Conservation (phyloP, 2,888 invertebrate genomes). For the Drosophila nigritarsus region DNA sequence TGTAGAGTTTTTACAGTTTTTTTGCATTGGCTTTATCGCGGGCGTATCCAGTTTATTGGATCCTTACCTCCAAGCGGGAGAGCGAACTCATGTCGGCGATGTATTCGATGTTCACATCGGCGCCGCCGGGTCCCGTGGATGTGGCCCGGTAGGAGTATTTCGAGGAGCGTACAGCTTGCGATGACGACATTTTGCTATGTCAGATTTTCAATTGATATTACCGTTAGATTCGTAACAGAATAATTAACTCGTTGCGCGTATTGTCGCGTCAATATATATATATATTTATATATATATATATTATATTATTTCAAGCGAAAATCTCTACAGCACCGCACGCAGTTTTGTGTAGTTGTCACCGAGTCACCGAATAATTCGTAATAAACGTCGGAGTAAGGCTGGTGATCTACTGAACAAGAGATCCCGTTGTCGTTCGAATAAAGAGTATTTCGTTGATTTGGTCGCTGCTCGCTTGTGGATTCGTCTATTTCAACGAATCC, state of each 20-base stretch:
- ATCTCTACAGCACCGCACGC: conserved; percentile 80
- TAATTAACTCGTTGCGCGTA: conserved; percentile 61
- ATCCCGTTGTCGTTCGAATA: conserved; percentile 86
- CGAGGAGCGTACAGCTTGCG: conserved; percentile 92
- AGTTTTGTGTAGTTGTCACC: conserved; percentile 85
- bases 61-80: conserved; percentile 96
- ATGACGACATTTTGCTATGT: conserved; percentile 88
- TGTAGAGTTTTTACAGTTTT: conserved; percentile 11
- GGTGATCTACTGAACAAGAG: conserved; percentile 86
- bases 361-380: conserved; percentile 85
- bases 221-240: conserved; percentile 31
- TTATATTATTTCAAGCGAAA: conserved; percentile 56
- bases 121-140: conserved; percentile 92
- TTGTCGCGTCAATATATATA: conserved; percentile 41
- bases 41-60: conserved; percentile 16
- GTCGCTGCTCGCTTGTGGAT: conserved; percentile 71
- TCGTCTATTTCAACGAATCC: conserved; percentile 78
- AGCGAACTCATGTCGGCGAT: conserved; percentile 96
- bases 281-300: conserved; percentile 12
- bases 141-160: conserved; percentile 97
- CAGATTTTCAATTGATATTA: conserved; percentile 61
- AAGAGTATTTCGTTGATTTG: conserved; percentile 85
- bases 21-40: neutral
- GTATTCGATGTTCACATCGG: conserved; percentile 98
- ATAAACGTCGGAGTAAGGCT: conserved; percentile 86